phyloP scores from a whole-genome alignment of 1,140 invertebrate species.

The Branchinecta lynchi region DNA sequence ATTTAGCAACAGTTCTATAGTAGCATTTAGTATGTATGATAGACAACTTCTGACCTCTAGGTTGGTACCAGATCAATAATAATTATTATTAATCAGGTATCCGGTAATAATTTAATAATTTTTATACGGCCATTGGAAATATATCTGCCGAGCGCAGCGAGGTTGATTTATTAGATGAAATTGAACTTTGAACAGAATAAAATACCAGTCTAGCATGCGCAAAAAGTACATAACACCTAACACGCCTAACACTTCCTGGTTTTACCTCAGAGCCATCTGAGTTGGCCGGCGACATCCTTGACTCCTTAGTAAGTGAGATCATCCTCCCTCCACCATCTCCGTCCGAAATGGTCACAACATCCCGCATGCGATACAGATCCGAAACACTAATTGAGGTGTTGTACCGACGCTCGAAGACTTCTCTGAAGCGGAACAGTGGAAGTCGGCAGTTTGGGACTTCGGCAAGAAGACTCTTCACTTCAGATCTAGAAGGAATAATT shows the following conservation, averaged over 20 bases:
- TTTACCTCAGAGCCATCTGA: slow-evolving; percentile 2
- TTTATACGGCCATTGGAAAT: too few relatives aligned
- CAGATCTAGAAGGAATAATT: slow-evolving; percentile 31
- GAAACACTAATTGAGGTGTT: slow-evolving; percentile 58
- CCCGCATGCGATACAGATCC: slow-evolving; percentile 61
- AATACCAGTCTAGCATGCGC: too few relatives aligned
- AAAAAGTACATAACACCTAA: too few relatives aligned
- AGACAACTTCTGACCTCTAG: too few relatives aligned
- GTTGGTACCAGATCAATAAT: too few relatives aligned
- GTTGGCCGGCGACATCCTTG: neutral
- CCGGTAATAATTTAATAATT: too few relatives aligned
- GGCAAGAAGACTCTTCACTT: slow-evolving; percentile 39
- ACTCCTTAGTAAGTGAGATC: slow-evolving; percentile 13
- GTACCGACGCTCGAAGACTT: slow-evolving; percentile 66
- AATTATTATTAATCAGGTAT: too few relatives aligned
- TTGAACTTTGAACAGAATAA: too few relatives aligned
- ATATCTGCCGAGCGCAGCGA: too few relatives aligned
- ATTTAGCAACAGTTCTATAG: neutral
- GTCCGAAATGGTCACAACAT: slow-evolving; percentile 55
- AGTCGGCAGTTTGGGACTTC: slow-evolving; percentile 58
- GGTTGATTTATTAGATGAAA: too few relatives aligned
- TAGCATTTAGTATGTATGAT: neutral
- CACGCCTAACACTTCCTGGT: neutral
- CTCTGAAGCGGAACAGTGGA: slow-evolving; percentile 68
- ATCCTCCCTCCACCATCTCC: slow-evolving; percentile 29